Base-by-base conservation (phyloP, 2,113 vertebrate genomes). In the Megalops atlanticus region DNA sequence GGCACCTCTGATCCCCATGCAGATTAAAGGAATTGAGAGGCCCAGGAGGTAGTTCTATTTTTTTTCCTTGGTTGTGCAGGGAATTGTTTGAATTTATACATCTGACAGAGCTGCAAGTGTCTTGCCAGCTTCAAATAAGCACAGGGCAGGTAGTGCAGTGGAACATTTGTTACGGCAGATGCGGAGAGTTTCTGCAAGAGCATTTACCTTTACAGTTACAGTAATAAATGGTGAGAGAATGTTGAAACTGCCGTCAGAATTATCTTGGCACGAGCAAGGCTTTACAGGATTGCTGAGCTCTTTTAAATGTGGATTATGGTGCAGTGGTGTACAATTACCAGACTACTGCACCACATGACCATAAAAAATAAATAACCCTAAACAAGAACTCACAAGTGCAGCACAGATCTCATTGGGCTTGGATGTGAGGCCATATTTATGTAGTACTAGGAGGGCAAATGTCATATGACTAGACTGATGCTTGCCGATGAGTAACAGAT, bases 81-180 rank as follows among this genome's bases (percentile, higher is more conserved):
- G 54, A 80, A 69, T 74, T 58, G 54, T 74, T 78, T 81, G 69
- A 40, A 39, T 75, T 78, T 76, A 33, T 33, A 4, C 71, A 83
- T 69, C 72, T 74, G 74, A 35, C 1, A 38, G 41, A 58, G 3
- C 21, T 49, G 49, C 43, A 41, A 75, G 33, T 7, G 27, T 36
- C 72, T 38, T 41, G 1, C 12, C 72, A 41, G 73, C 21, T 71
- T 33, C 76, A 45, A 24, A 54, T 70, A 43, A 31, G 41, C 27
- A 24, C n/a, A 76, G 41, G 49, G 31, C 58, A 70, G 73, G 52
- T 71, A 18, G 45, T 27, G n/a, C n/a, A n/a, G n/a, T n/a, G n/a
- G n/a, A 38, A n/a, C 18, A 43, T 80, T 77, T 31, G 27, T 52
- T 80, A 76, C 52, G 39, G 71, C 35, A 69, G 24, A 74, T 47